Conservation (phyloP, 30 jellyfish, hydroid and myxozoan genomes). For the Rhopilema esculentum region DNA sequence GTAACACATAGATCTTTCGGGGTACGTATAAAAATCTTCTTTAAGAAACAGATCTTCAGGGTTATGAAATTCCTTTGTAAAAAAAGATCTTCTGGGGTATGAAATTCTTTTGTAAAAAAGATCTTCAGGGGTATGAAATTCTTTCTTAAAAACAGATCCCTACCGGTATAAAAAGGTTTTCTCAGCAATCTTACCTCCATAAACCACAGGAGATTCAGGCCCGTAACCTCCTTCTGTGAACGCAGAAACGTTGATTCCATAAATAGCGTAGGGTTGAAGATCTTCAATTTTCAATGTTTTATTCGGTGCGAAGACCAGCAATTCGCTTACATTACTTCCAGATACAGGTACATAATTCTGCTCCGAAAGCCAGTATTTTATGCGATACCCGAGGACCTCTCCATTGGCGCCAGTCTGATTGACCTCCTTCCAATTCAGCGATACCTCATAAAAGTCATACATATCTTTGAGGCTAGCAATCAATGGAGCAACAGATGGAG, state of each 20-base stretch:
- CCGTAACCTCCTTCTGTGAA: slow-evolving; percentile 65
- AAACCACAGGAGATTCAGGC: neutral
- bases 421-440: slow-evolving; percentile 37
- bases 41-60: no score
- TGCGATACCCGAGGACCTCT: slow-evolving; percentile 61
- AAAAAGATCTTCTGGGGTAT: no score
- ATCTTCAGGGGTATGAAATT: no score
- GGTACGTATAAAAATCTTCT: neutral
- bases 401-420: slow-evolving; percentile 44
- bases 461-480: slow-evolving; percentile 29
- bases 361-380: slow-evolving; percentile 38
- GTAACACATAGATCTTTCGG: neutral
- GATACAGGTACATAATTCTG: slow-evolving; percentile 19
- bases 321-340: neutral
- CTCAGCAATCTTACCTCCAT: slow-evolving; percentile 63
- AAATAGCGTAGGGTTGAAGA: slow-evolving; percentile 35
- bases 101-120: no score
- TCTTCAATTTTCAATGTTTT: neutral
- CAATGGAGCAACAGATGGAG: slow-evolving; percentile 45
- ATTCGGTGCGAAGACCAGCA: slow-evolving; percentile 40
- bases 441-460: slow-evolving; percentile 24
- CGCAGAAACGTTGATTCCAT: slow-evolving; percentile 37
- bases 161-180: no score
- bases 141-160: no score
- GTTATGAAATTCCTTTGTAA: no score